Evolutionary conservation across 1,140 invertebrate genomes (phyloP), one percentile per base, ranked within the genome.

Genomic region (Drosophila serrata): DNA sequence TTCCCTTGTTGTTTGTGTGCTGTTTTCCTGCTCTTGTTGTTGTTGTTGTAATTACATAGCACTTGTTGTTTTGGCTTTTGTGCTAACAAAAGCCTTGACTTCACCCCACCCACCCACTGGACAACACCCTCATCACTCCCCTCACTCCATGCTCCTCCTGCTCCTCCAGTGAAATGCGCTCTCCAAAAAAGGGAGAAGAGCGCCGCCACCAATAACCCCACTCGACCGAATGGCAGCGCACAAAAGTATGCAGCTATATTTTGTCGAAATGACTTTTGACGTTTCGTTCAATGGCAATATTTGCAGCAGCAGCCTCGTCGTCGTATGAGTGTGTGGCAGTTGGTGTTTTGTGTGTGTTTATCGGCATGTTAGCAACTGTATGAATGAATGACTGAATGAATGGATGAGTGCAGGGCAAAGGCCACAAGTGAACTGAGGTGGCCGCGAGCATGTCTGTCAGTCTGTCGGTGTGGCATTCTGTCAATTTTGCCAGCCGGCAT

Each of bases 171-270:
- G 27, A 40, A 63, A 63, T 58, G 53, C 19, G 33, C 55, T 39
- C 55, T 84, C 75, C 49, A 75, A 60, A 68, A 75, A 75, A 64
- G 80, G 61, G 76, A 64, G 65, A 69, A 67, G 65, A 67, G 65
- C n/a, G n/a, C n/a, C n/a, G n/a, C 35, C 73, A 63, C 70, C 84
- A 84, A 88, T 88, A 88, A 88, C 84, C 81, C 67, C 77, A 88
- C 85, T 88, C 76, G 68, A 75, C 77, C 72, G 76, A 75, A 61
- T 75, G 61, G 64, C 64, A 33, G 77, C 73, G 77, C 84, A 58
- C 67, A 88, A 84, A 88, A 88, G 85, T 90, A 78, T 90, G 84
- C 85, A 65, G 73, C 73, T 68, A 61, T 81, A 90, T 88, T 88
- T 73, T 75, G 67, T 61, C 68, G 40, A 88, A 88, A 84, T 90